Evolutionary conservation across 2,113 vertebrate species (phyloP).

Genomic region (Rhodinocichla rosea): DNA sequence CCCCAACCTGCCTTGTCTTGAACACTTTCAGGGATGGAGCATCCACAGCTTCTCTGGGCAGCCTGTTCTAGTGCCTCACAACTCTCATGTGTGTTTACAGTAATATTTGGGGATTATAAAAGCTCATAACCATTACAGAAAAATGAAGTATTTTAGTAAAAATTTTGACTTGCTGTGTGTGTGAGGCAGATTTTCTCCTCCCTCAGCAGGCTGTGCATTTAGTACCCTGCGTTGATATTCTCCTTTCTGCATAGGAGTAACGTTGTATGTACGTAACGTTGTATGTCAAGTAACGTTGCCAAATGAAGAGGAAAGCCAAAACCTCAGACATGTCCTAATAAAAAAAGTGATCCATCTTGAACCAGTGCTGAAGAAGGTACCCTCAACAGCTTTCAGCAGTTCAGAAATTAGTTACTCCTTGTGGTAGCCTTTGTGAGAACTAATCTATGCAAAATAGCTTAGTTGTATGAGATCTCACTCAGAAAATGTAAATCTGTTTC

Average conservation of each 20-base stretch:
- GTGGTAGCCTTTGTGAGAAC: neutral
- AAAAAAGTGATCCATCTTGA: neutral
- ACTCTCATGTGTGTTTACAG: neutral
- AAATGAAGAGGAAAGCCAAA: neutral
- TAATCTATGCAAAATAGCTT: neutral
- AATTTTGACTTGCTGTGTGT: neutral
- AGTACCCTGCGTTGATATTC: neutral
- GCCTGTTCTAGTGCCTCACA: neutral
- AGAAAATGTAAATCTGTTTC: neutral
- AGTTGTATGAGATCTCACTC: neutral
- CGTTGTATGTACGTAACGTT: no score
- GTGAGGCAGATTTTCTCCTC: neutral
- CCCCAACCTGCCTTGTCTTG: neutral
- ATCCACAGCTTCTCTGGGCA: neutral
- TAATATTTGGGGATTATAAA: neutral
- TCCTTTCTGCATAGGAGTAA: neutral
- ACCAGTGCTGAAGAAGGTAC: neutral
- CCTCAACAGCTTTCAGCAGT: neutral
- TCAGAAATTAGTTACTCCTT: neutral
- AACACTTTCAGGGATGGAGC: neutral
- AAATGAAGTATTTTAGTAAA: neutral
- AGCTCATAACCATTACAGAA: neutral
- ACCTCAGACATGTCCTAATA: neutral
- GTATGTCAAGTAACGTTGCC: fast-evolving
- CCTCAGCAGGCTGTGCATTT: neutral